These are phyloP conservation scores for Muscicapa striata DNA, from an alignment of 2,797 vertebrate genomes.

Conservation along the genomic window DNA sequence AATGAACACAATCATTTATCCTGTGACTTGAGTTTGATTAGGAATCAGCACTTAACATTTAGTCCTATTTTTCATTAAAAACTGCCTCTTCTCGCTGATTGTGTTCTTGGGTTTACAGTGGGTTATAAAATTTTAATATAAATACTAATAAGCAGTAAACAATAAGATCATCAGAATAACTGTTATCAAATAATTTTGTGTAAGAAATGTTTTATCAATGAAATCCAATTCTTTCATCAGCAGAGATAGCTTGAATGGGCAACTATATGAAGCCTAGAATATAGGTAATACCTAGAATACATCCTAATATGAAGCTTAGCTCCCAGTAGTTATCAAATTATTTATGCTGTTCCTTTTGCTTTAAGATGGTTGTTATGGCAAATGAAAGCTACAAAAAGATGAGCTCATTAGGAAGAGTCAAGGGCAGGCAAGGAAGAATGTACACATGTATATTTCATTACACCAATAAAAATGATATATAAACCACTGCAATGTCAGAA, in stretches of 20 bases:
- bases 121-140: neutral
- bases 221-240: neutral
- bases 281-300: neutral
- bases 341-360: neutral
- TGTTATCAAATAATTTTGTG: neutral
- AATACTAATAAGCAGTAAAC: neutral
- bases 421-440: neutral
- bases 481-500: slow-evolving; percentile 35
- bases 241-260: neutral
- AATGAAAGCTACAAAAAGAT: neutral
- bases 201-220: neutral
- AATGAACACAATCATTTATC: neutral
- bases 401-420: slow-evolving; percentile 20
- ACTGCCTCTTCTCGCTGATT: neutral
- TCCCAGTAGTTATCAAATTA: neutral
- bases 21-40: neutral
- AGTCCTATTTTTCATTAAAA: neutral
- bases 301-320: neutral
- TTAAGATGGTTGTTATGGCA: neutral
- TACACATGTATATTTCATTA: slow-evolving; percentile 36
- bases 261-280: neutral
- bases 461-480: slow-evolving; percentile 26
- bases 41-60: neutral
- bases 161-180: neutral
- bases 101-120: neutral